Base-by-base conservation (phyloP, 2,113 vertebrate genomes). In the Corydoras sp. region DNA sequence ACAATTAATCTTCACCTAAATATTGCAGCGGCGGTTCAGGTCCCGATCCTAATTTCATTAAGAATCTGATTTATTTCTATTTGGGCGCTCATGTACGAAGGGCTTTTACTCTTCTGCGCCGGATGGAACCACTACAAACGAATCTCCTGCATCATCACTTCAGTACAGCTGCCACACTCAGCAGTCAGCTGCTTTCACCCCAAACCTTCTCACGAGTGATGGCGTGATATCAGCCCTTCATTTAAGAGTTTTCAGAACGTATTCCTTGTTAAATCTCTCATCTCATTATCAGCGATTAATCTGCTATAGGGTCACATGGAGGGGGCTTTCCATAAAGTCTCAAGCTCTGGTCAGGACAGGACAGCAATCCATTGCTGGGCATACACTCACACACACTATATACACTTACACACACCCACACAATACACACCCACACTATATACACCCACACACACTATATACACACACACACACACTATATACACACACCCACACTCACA, bases 51-150 rank as follows among this genome's bases (percentile, higher is more conserved):
- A 82, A 85, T 87, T 83, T 82, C 81, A 87, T 86, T 84, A 83
- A 73, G 72, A 81, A 75, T 58, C 68, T 65, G 58, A 87, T 86
- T 88, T 85, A 86, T 89, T 85, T 86, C 79, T 69, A 60, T 85
- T 85, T 86, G 76, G 48, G 24, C 78, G 73, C 73, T 48, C 54
- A 10, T 5, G 66, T 80, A 83, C 75, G 73, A 81, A 75, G 12
- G 77, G 72, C 72, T 59, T 77, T 83, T 84, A 81, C 81, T 84
- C 75, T 68, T 71, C 70, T 2, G 70, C 61, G 7, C 59, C 29
- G 35, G 62, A 71, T 69, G 72, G 79, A 14, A 73, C 66, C 29
- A 76, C 71, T 62, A 30, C 77, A 67, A 72, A 74, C 63, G 69
- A 74, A 11, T 43, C 72, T 76, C 72, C 64, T 48, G 51, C 30